Evolutionary conservation across 2,113 vertebrate species (phyloP), one percentile per base, ranked within the genome.

Genomic region (Calidris pugnax): DNA sequence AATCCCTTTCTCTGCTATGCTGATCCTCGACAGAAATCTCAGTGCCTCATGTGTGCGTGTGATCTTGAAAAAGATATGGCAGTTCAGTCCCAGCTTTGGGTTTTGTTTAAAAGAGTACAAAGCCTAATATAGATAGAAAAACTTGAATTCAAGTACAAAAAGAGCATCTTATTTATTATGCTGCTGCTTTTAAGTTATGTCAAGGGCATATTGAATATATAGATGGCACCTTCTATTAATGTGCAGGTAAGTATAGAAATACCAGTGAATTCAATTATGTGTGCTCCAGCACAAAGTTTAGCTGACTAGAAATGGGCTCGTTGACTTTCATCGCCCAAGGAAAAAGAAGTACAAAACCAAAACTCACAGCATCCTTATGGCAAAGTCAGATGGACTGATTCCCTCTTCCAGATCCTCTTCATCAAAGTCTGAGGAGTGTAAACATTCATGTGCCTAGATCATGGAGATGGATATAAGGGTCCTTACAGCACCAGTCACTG

Each of bases 61-160:
- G 91, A 92, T 97, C 82, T 97, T 95, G 85, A 89, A 91, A 96
- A 90, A 92, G 79, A 95, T 96, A 72, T 4, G 63, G 51, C 89
- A 90, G 79, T 87, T 96, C 79, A 87, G 87, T 50, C 85, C n/a
- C 66, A 76, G 48, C 41, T 41, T 84, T 4, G 0, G 7, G 37
- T 69, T 95, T 95, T 91, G 59, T 93, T 97, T 90, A 51, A 85
- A 87, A 68, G 93, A 86, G 47, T 76, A 89, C 50, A 92, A 92
- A 95, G 75, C 48, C 41, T 85, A 79, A 82, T 91, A 78, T 12
- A 85, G 87, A 53, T 12, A 92, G n/a, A 95, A 92, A 91, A 94
- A 66, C 9, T 59, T 83, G 55, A 89, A 95, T 95, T 85, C 35
- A 87, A 53, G 56, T 85, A 73, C 62, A 93, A 62, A 93, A 87